A percentile compares a stretch with the other conserved stretches of the same genome.
Evolutionary conservation across 2,797 vertebrate genomes (phyloP).

Genomic region (Eurystomus glaucurus): DNA sequence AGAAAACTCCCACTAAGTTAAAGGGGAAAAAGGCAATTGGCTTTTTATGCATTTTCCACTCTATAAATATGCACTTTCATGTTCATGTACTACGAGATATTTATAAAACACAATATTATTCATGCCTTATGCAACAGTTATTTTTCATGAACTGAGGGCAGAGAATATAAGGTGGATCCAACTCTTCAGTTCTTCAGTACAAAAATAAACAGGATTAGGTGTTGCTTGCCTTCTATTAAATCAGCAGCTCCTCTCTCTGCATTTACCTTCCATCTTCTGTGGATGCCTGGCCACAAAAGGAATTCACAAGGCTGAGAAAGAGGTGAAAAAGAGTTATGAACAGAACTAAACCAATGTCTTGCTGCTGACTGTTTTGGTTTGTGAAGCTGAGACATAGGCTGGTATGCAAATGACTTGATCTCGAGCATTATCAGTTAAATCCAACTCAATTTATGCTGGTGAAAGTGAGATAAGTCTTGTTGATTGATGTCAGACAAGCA

Average conservation of each 20-base stretch:
- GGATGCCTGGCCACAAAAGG: neutral
- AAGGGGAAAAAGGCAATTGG: conserved; percentile 11
- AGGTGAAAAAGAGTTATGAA: neutral
- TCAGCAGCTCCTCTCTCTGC: neutral
- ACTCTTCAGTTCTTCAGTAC: neutral
- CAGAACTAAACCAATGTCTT: neutral
- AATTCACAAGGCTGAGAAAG: neutral
- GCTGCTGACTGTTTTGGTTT: neutral
- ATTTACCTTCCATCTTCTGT: neutral
- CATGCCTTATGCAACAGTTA: conserved; percentile 13
- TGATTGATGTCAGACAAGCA: neutral
- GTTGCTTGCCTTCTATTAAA: neutral
- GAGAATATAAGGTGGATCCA: neutral
- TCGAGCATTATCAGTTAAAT: neutral
- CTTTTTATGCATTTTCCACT: conserved; percentile 27
- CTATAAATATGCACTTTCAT: neutral
- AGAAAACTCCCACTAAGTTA: conserved; percentile 21
- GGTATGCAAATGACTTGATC: neutral
- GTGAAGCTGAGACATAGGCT: neutral
- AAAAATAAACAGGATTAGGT: neutral
- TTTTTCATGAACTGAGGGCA: conserved; percentile 3
- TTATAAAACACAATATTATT: conserved; percentile 50
- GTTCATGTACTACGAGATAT: conserved; percentile 46
- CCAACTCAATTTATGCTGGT: neutral
- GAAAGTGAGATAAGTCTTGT: neutral